phyloP scores from a whole-genome alignment of 2,888 invertebrate species.

The Tinea pellionella region DNA sequence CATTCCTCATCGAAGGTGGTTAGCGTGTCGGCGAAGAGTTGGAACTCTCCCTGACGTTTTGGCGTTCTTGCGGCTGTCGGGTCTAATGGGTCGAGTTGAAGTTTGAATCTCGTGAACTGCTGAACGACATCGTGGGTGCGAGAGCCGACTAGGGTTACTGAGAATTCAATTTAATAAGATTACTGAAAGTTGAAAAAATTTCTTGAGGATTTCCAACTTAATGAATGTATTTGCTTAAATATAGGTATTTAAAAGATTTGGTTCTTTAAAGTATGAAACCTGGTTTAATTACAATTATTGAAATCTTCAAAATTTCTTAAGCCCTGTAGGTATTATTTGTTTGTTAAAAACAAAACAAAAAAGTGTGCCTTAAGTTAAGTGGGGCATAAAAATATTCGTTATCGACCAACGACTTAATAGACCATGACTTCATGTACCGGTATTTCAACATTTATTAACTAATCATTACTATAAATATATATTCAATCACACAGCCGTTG shows the following conservation, averaged over 20 bases:
- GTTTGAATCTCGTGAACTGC: slow-evolving; percentile 83
- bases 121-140: slow-evolving; percentile 74
- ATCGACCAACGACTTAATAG: slow-evolving; percentile 1
- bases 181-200: slow-evolving; percentile 14
- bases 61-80: slow-evolving; percentile 42
- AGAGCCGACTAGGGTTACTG: slow-evolving; percentile 77
- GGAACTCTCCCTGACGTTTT: slow-evolving; percentile 54
- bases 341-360: not conserved
- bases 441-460: not conserved
- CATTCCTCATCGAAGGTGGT: slow-evolving; percentile 84
- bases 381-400: slow-evolving; percentile 6
- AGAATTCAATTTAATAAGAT: not conserved
- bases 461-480: too few relatives aligned
- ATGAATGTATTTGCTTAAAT: too few relatives aligned
- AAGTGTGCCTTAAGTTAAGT: not conserved
- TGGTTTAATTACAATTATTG: not conserved
- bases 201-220: too few relatives aligned
- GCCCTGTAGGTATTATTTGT: not conserved
- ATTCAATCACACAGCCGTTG: too few relatives aligned
- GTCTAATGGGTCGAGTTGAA: slow-evolving; percentile 76
- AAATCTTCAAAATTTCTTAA: not conserved
- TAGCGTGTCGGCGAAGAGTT: slow-evolving; percentile 68
- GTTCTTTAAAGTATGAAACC: too few relatives aligned
- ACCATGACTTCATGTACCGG: not conserved
- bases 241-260: too few relatives aligned